Evolutionary conservation across 1,140 invertebrate genomes (phyloP), one percentile per base, ranked within the genome.

Genomic region (Maconellicoccus hirsutus): DNA sequence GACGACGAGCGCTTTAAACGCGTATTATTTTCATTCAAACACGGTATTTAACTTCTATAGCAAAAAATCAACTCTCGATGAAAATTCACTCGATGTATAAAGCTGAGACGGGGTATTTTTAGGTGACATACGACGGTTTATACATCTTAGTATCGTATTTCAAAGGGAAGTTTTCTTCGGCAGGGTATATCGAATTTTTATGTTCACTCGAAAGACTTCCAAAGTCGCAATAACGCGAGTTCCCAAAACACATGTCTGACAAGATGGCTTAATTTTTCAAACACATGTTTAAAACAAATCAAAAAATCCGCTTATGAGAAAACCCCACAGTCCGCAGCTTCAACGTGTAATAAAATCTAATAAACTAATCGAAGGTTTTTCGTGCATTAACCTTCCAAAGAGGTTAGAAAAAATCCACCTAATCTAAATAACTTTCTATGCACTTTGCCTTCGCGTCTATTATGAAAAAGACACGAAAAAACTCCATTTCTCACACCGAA

Each of bases 131-230:
- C n/a, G 16, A 52, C 29, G 12, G 29, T 52, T 16, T 52, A 4
- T 4, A 16, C 16, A 52, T 52, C 16, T 19, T 52, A 52, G 42
- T 52, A 14, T 52, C n/a, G n/a, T 52, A 16, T 52, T 52, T 8
- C 42, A 52, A 6, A 14, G 42, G 42, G 42, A 19, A 16, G 16
- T 8, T 6, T 52, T 16, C n/a, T 52, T 16, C 42, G 2, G n/a
- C 42, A 16, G 42, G 42, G 16, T 52, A 52, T 19, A 3, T 16
- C 6, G 16, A 52, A 52, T 16, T 52, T 52, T 52, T 52, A 52
- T 52, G 42, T 52, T 52, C 42, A 52, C 42, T 52, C n/a, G 42
- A 52, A 52, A 52, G 42, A n/a, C n/a, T n/a, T n/a, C n/a, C n/a
- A 52, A 52, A 52, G n/a, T 52, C 42, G 42, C 42, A 6, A 16